Evolutionary conservation across 2,888 invertebrate species (phyloP).

Genomic region (Netelia inedita): DNA sequence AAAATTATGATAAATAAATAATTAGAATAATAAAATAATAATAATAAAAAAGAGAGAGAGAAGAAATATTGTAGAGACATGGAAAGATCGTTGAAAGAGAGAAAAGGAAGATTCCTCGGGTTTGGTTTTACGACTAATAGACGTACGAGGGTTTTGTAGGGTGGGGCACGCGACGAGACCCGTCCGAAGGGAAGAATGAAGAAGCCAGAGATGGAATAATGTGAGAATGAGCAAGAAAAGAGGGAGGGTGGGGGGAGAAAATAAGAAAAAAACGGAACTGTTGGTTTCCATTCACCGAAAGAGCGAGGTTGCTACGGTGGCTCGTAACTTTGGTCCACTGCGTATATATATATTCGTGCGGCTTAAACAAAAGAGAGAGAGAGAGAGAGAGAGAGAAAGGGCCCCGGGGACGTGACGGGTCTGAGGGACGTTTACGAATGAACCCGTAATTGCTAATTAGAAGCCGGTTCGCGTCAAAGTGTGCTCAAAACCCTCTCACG

Average conservation of each 20-base stretch:
- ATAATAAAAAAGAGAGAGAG: background rate
- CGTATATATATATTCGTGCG: background rate
- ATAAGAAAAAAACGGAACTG: conserved; percentile 1
- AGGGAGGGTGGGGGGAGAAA: conserved; percentile 19
- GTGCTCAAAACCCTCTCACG: conserved; percentile 42
- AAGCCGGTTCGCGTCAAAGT: conserved; percentile 64
- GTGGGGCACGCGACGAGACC: background rate
- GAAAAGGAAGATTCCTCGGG: conserved; percentile 2
- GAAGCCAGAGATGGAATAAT: conserved; percentile 43
- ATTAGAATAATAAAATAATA: too few species aligned
- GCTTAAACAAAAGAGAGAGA: too few species aligned
- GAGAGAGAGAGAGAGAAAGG: conserved; percentile 25
- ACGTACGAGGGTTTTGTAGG: conserved; percentile 18
- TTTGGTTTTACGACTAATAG: background rate
- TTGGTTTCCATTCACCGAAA: conserved; percentile 26
- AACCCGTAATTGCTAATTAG: conserved; percentile 66
- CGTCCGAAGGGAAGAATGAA: conserved; percentile 8
- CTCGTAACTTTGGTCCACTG: conserved; percentile 46
- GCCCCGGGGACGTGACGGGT: conserved; percentile 23
- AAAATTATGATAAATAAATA: background rate
- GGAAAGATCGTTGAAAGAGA: conserved; percentile 5
- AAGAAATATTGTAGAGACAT: background rate
- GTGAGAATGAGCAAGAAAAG: conserved; percentile 12
- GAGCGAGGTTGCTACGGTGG: conserved; percentile 28
- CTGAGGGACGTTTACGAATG: conserved; percentile 58